Evolutionary conservation across 2,113 vertebrate genomes (phyloP), one percentile per base, ranked within the genome.

Genomic region (Microtus oregoni): DNA sequence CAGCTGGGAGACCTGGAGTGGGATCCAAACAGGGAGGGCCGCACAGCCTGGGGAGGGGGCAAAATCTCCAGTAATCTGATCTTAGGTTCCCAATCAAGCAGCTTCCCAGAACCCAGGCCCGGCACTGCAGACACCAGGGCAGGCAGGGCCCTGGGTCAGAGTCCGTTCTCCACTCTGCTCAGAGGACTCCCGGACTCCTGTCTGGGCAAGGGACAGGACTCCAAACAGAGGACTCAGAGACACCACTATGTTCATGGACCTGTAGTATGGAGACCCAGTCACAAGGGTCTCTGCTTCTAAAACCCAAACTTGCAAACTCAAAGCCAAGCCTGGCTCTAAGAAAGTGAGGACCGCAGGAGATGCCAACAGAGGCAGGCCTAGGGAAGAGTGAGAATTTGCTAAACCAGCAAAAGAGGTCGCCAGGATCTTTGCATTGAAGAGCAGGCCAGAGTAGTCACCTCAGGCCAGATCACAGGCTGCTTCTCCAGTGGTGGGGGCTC

Each of bases 321-420:
- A 82, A 90, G 65, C 87, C 9, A 26, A 58, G 58, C 96, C 92
- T 94, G 87, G 94, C 78, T 97, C 98, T 96, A 83, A 83, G 96
- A 93, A 92, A 94, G 94, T 93, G 77, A 95, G 97, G 96, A 97
- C 97, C 94, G 96, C 97, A 97, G 98, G 97, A 97, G 97, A 97
- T 98, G 96, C 91, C 92, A 72, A 92, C 96, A 96, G 97, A 96
- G 96, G 97, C 97, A 97, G 97, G 98, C 97, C 97, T 93, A 95
- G 97, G 97, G 68, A 38, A 98, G 95, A 98, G 97, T 94, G 90
- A 97, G 97, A 95, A 97, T 97, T 96, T 92, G 95, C 97, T 97
- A 97, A 97, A 98, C 97, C 98, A 97, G 95, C 98, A 97, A 97
- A 91, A 96, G 97, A 98, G 97, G 68, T 89, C 95, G 88, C 98